Base-by-base conservation (phyloP, 1,140 invertebrate species). In the Tetramorium simillimum region DNA sequence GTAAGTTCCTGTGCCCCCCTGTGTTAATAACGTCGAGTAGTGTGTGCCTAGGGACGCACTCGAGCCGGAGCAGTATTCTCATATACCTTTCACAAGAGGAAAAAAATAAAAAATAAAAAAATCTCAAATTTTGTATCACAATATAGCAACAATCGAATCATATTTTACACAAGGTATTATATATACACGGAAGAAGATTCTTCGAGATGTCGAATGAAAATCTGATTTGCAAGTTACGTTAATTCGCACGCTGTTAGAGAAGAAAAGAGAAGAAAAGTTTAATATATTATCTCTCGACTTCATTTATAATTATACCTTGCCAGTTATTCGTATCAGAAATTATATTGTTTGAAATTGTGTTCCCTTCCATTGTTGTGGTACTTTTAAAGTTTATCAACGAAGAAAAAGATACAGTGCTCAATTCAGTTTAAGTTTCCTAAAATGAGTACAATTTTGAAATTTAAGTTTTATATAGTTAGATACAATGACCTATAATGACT, bases 1-100 rank as follows among this genome's bases (percentile, higher is more conserved):
- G 84, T 86, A 75, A 89, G 86, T 87, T 86, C 65, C 86, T 69
- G 62, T 58, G 77, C 43, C 33, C 51, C 51, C 56, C 63, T 73
- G 67, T 69, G 77, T 73, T 62, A 85, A 43, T 72, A 84, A 49
- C 40, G 69, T 81, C 49, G 49, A 69, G 49, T 53, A 81, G 16
- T 43, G 16, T 43, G 16, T 43, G 16, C 37, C 62, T 81, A 81
- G 77, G 33, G 63, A 81, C n/a, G 49, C 63, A 70, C 49, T 81
- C 78, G 65, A 70, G 49, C 4, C 49, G 24, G 65, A 81, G 37
- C 37, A 65, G 7, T 28, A 81, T n/a, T 24, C 37, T 53, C 21
- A 40, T n/a, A 60, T 3, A 10, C 14, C 9, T 43, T 37, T 51
- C 12, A 21, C 24, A 12, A 67, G 12, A 2, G 33, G 12, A 21